These are phyloP conservation scores for Cariama cristata DNA, from an alignment of 2,113 vertebrate genomes.

Conservation along the genomic window DNA sequence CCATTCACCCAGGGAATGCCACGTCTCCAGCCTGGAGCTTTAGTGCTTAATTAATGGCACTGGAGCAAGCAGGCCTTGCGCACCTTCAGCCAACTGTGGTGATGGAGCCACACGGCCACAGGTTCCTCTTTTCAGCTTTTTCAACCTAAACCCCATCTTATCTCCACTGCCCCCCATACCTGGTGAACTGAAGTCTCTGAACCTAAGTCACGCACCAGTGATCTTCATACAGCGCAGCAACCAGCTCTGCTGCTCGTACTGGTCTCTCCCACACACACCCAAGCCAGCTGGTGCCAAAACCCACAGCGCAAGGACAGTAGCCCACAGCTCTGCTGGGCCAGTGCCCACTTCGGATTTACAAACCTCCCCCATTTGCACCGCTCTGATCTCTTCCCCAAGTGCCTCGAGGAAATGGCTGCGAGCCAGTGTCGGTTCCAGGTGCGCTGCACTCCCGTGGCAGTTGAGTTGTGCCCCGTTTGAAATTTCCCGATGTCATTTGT, in stretches of 20 bases:
- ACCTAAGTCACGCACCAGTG: accelerated
- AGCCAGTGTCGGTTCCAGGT: background rate
- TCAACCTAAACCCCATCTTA: background rate
- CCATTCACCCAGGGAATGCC: background rate
- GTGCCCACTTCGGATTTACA: background rate
- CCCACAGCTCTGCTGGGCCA: background rate
- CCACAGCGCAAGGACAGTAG: background rate
- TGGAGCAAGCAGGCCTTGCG: background rate
- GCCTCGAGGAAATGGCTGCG: background rate
- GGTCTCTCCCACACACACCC: background rate
- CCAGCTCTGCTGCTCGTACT: background rate
- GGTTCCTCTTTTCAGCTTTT: background rate
- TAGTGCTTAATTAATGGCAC: background rate
- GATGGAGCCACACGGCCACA: background rate
- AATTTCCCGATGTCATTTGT: background rate
- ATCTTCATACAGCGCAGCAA: background rate
- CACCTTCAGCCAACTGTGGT: background rate
- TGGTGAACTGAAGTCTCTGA: background rate
- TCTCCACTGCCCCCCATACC: background rate
- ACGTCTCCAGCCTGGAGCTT: background rate
- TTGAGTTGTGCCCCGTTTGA: background rate
- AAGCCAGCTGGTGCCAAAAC: background rate
- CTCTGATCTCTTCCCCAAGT: accelerated
- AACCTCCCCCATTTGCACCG: accelerated
- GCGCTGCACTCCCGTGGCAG: background rate